These are phyloP conservation scores for Pungitius pungitius DNA, from an alignment of 2,113 vertebrate species.

Conservation along the genomic window DNA sequence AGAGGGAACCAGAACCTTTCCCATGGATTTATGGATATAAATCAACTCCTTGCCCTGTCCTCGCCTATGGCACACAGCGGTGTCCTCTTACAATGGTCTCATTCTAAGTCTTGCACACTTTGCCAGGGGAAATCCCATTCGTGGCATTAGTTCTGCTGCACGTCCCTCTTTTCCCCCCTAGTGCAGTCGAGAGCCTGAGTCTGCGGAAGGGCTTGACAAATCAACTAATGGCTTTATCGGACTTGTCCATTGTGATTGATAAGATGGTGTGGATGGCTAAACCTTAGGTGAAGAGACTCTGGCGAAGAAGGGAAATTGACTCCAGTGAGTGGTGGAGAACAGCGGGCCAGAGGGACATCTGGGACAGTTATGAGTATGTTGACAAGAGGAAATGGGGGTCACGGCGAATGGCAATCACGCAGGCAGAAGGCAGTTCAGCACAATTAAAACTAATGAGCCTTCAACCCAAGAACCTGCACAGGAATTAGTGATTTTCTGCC, in stretches of 20 bases:
- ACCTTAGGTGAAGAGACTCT: conserved; percentile 20
- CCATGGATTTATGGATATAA: conserved; percentile 77
- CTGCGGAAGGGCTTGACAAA: conserved; percentile 36
- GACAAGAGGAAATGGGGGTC: conserved; percentile 76
- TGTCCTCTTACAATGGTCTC: conserved; percentile 70
- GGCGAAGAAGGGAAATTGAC: conserved; percentile 29
- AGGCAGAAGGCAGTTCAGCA: conserved; percentile 68
- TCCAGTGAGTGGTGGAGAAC: conserved; percentile 44
- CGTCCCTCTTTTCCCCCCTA: conserved; percentile 49
- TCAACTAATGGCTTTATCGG: conserved; percentile 27
- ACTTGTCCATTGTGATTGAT: conserved; percentile 22
- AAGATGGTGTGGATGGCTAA: conserved; percentile 33
- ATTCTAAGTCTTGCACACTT: conserved; percentile 53
- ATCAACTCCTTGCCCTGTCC: conserved; percentile 71
- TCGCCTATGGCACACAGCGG: conserved; percentile 63
- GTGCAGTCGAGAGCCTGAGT: conserved; percentile 36
- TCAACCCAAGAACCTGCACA: conserved; percentile 67
- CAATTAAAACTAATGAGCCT: conserved; percentile 80
- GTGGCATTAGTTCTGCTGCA: conserved; percentile 73
- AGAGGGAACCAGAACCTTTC: conserved; percentile 70
- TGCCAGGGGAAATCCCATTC: conserved; percentile 71
- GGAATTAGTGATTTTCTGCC: conserved; percentile 74
- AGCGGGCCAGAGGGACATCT: conserved; percentile 60
- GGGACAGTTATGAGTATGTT: conserved; percentile 67
- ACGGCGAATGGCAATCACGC: conserved; percentile 71